These are phyloP conservation scores for Lithosia quadra DNA, from an alignment of 2,888 invertebrate species.

Conservation along the genomic window DNA sequence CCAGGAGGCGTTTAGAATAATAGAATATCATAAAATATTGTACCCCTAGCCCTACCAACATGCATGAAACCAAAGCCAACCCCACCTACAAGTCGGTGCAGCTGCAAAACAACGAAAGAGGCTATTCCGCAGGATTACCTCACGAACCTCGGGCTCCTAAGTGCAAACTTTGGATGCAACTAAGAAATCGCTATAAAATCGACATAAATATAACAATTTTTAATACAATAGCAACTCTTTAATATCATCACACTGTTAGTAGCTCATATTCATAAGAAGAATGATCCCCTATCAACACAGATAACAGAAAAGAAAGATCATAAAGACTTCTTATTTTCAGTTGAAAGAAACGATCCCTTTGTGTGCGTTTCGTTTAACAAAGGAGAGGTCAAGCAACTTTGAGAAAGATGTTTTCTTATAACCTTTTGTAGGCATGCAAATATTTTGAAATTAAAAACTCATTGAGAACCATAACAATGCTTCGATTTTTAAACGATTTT, in stretches of 20 bases:
- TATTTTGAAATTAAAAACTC: slow-evolving; percentile 69
- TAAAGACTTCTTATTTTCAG: slow-evolving; percentile 24
- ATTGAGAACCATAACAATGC: slow-evolving; percentile 48
- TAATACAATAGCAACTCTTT: not conserved
- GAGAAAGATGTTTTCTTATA: slow-evolving; percentile 19
- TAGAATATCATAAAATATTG: too few relatives aligned
- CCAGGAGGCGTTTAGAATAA: too few relatives aligned
- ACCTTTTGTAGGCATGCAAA: slow-evolving; percentile 35
- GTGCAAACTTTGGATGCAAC: too few relatives aligned
- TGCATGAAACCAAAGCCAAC: too few relatives aligned
- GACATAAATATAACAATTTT: not conserved
- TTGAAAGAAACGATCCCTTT: slow-evolving; percentile 24
- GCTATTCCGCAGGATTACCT: too few relatives aligned
- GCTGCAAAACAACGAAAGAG: too few relatives aligned
- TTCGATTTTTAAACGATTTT: slow-evolving; percentile 7
- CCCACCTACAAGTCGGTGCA: too few relatives aligned
- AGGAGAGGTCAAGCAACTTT: slow-evolving; percentile 25
- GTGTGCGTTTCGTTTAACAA: slow-evolving; percentile 18
- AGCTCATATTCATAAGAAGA: slow-evolving; percentile 17
- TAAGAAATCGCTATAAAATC: too few relatives aligned
- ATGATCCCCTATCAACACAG: slow-evolving; percentile 27
- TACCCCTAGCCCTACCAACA: too few relatives aligned
- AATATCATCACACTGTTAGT: not conserved
- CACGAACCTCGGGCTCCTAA: too few relatives aligned
- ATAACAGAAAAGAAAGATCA: slow-evolving; percentile 23